Base-by-base conservation (phyloP, 1,140 invertebrate genomes). In the roundworm (Caenorhabditis elegans) region DNA sequence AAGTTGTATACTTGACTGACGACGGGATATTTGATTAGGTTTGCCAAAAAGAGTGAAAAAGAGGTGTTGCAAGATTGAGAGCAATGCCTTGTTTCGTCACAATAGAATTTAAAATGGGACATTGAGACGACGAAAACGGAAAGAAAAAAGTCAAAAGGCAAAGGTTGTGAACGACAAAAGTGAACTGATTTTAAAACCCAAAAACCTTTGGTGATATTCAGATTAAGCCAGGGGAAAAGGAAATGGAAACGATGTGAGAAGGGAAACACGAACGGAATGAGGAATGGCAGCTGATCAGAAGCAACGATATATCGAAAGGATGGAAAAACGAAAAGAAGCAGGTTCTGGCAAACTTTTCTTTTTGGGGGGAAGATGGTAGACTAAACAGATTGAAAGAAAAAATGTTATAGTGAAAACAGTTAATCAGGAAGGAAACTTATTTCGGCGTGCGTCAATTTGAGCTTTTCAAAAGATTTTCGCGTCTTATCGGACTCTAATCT, bases 251-350 rank as follows among this genome's bases (percentile, higher is more conserved):
- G n/a, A 39, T n/a, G 15, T 19, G 5, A 24, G 53, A 60, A 10
- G 26, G 60, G 34, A 39, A 39, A 39, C 60, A 39, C 34, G 60
- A 70, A 70, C 60, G 60, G 60, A 70, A 70, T 70, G 60, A 70
- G 19, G 60, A 70, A 70, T 70, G 34, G 60, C 60, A 70, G 60
- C 60, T 70, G 60, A 70, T 70, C 60, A 39, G 60, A 70, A 24
- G 60, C 3, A n/a, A n/a, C 11, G 28, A 70, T 31, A 70, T 70
- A 39, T 39, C 60, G 34, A n/a, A 70, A 36, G 26, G 60, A 70
- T 39, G 13, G 22, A 70, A 19, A n/a, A 19, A 36, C 8, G 13
- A 22, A 26, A 70, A n/a, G 60, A 70, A 70, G 60, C 60, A 70
- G 60, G 60, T 70, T 70, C 28, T 22, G 31, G 60, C 34, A 39